Evolutionary conservation across 2,113 vertebrate genomes (phyloP).

Genomic region (Henicopernis longicauda): DNA sequence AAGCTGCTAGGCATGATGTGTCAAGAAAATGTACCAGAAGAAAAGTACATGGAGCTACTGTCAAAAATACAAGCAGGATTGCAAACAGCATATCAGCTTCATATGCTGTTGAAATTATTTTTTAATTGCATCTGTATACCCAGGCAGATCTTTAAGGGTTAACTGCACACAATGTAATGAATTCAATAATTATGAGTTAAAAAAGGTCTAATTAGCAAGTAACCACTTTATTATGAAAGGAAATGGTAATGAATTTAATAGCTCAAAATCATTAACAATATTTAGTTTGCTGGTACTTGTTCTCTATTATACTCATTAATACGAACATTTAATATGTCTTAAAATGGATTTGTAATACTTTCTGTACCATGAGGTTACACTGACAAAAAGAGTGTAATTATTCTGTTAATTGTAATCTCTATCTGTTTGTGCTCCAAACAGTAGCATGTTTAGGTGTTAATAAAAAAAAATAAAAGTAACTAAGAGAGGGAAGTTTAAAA

Average conservation of each 20-base stretch:
- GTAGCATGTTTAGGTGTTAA: conserved; percentile 78
- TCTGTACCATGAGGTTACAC: conserved; percentile 78
- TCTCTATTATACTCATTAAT: conserved; percentile 89
- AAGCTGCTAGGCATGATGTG: conserved; percentile 67
- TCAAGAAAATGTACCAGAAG: conserved; percentile 63
- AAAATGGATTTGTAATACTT: conserved; percentile 88
- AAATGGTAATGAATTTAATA: conserved; percentile 95
- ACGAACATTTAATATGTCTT: conserved; percentile 89
- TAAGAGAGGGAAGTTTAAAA: conserved; percentile 74
- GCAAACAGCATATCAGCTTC: not conserved
- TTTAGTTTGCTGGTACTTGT: conserved; percentile 84
- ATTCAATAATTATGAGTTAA: conserved; percentile 88
- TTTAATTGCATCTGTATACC: conserved; percentile 71
- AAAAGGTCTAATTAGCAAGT: conserved; percentile 96
- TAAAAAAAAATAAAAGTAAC: conserved; percentile 60
- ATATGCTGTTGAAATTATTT: conserved; percentile 55
- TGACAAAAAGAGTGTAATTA: conserved; percentile 81
- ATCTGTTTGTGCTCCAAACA: conserved; percentile 78
- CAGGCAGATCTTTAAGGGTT: conserved; percentile 74
- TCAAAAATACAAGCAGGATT: conserved; percentile 53
- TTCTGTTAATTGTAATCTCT: conserved; percentile 82
- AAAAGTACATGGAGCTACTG: conserved; percentile 53
- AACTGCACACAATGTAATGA: conserved; percentile 78
- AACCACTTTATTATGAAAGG: conserved; percentile 90
- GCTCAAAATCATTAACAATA: conserved; percentile 95